Evolutionary conservation across 2,113 vertebrate species (phyloP).

Genomic region (Chauna torquata): DNA sequence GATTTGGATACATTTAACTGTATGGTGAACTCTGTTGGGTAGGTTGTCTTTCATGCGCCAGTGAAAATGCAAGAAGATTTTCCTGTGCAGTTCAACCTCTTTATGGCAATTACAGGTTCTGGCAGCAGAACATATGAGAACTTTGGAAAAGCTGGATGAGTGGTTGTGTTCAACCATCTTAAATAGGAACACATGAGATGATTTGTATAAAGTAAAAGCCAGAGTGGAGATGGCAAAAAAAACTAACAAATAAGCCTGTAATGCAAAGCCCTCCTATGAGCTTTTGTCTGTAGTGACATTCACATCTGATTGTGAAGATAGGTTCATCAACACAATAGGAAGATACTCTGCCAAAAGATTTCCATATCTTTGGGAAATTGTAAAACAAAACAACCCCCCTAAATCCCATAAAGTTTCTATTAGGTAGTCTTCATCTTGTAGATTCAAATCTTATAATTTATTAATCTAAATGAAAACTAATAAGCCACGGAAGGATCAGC

Average conservation of each 20-base stretch:
- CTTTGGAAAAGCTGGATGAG: conserved; percentile 14
- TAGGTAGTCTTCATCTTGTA: not conserved
- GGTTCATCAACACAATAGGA: not conserved
- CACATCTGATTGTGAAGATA: not conserved
- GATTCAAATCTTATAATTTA: too few relatives aligned
- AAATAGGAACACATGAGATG: conserved; percentile 12
- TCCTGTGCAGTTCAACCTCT: conserved; percentile 55
- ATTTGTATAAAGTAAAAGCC: conserved; percentile 1
- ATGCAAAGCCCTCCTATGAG: not conserved
- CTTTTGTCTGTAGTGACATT: not conserved
- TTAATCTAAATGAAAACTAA: not conserved
- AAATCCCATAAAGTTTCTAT: not conserved
- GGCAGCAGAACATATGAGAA: conserved; percentile 7
- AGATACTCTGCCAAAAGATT: not conserved
- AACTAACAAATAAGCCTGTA: not conserved
- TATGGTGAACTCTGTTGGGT: conserved; percentile 4
- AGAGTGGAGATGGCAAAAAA: not conserved
- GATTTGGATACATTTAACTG: conserved; percentile 26
- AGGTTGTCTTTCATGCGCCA: conserved; percentile 44
- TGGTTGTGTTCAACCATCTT: not conserved
- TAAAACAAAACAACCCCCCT: not conserved
- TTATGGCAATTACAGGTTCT: conserved; percentile 38
- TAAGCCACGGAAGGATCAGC: not conserved
- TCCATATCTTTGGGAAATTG: not conserved
- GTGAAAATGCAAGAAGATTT: conserved; percentile 61